Evolutionary conservation across 2,888 invertebrate genomes (phyloP).

Genomic region (Homarus gammarus): DNA sequence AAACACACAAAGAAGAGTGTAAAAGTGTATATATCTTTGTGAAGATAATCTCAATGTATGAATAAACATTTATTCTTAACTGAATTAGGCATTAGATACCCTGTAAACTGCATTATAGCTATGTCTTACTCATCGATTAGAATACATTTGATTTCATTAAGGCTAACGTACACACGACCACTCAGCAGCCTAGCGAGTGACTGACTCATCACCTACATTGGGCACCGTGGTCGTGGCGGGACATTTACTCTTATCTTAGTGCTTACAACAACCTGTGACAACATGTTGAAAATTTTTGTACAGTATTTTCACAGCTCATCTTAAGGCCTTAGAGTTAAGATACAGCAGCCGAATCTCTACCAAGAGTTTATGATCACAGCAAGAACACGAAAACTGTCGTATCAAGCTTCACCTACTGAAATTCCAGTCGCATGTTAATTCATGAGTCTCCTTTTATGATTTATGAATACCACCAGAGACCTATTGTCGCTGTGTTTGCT

Average conservation of each 20-base stretch:
- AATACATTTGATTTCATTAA: slow-evolving; percentile 60
- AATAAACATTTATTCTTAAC: slow-evolving; percentile 38
- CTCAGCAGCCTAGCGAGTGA: neutral
- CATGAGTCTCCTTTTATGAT: neutral
- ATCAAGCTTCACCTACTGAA: neutral
- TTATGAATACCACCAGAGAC: neutral
- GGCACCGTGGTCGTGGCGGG: neutral
- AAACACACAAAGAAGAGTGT: slow-evolving; percentile 4
- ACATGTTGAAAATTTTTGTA: slow-evolving; percentile 1
- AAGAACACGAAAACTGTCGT: neutral
- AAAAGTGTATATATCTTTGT: slow-evolving; percentile 5
- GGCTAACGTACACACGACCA: slow-evolving; percentile 16
- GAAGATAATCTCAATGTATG: slow-evolving; percentile 20
- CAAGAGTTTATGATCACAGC: neutral
- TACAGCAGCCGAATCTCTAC: neutral
- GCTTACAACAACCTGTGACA: neutral
- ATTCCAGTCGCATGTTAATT: neutral
- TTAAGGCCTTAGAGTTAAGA: neutral
- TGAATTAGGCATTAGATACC: slow-evolving; percentile 67
- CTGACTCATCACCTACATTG: neutral
- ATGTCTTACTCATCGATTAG: slow-evolving; percentile 58
- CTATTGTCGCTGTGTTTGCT: neutral
- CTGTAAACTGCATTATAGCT: slow-evolving; percentile 65
- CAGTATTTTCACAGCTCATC: slow-evolving; percentile 4
- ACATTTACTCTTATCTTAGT: neutral